Percentiles rank a stretch among this genome's conserved stretches.
These are phyloP conservation scores for Chrysina gloriosa DNA, from an alignment of 2,888 invertebrate species.

Conservation along the genomic window DNA sequence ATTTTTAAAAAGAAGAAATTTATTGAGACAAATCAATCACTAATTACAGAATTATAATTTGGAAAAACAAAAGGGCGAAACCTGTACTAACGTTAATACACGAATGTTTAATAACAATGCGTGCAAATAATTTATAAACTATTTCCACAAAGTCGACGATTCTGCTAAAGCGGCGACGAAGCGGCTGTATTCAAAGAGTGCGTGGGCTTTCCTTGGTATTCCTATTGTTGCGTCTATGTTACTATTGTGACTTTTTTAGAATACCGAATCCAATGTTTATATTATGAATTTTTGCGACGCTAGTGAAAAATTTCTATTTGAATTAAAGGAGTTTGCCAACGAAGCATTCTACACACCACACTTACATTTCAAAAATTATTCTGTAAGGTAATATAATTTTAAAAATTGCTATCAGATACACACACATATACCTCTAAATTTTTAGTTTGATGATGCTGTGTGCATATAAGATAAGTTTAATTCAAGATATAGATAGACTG, in stretches of 20 bases:
- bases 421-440: neutral
- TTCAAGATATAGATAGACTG: neutral
- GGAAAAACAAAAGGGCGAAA: no score
- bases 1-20: no score
- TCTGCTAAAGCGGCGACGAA: no score
- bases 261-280: neutral
- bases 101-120: no score
- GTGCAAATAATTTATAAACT: no score
- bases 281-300: slow-evolving; percentile 45
- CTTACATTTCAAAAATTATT: slow-evolving; percentile 48
- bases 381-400: slow-evolving; percentile 25
- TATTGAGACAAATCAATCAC: no score
- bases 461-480: neutral
- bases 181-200: no score
- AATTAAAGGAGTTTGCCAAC: slow-evolving; percentile 47
- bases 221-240: no score
- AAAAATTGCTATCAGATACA: neutral
- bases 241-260: neutral
- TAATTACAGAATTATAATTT: no score
- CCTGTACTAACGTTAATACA: no score
- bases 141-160: no score
- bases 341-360: slow-evolving; percentile 49
- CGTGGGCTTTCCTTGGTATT: no score
- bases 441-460: slow-evolving; percentile 19
- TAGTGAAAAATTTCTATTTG: slow-evolving; percentile 44